A percentile compares a stretch with the other conserved stretches of the same genome.
These are phyloP conservation scores for Meiosimyza platycephala DNA, from an alignment of 2,888 invertebrate species.

Conservation along the genomic window DNA sequence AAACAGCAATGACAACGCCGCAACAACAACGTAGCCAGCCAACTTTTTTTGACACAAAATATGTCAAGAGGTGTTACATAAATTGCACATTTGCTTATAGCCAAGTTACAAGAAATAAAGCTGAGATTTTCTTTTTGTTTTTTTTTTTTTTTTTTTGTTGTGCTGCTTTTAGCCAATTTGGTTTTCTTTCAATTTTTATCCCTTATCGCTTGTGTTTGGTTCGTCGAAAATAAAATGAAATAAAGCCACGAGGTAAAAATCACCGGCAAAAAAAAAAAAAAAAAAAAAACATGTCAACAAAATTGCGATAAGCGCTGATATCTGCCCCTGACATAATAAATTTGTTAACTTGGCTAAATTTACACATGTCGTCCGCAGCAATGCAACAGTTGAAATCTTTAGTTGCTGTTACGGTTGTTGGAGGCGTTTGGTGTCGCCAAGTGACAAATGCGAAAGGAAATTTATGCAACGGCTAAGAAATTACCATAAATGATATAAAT, in stretches of 20 bases:
- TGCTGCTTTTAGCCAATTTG: background rate
- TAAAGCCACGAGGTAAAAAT: background rate
- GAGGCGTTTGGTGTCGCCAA: background rate
- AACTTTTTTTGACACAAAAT: constrained; percentile 47
- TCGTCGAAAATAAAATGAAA: background rate
- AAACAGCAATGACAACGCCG: constrained; percentile 37
- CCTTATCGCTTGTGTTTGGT: constrained; percentile 12
- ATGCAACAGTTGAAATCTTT: background rate
- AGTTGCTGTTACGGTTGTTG: background rate
- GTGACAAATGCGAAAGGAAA: constrained; percentile 19
- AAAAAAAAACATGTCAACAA: constrained; percentile 41
- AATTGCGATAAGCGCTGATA: constrained; percentile 44
- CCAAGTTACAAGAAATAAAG: background rate
- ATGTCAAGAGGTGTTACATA: constrained; percentile 51
- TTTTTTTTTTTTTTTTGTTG: background rate
- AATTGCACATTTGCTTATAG: constrained; percentile 42
- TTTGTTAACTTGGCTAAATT: constrained; percentile 43
- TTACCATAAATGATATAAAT: background rate
- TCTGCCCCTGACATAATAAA: constrained; percentile 43
- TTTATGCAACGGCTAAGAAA: constrained; percentile 19
- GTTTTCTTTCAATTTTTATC: constrained; percentile 8
- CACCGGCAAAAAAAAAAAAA: background rate
- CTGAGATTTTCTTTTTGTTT: background rate
- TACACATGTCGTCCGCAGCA: constrained; percentile 3
- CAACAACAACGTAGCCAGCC: constrained; percentile 42